Evolutionary conservation across 2,113 vertebrate genomes (phyloP).

Genomic region (Gallinago media): DNA sequence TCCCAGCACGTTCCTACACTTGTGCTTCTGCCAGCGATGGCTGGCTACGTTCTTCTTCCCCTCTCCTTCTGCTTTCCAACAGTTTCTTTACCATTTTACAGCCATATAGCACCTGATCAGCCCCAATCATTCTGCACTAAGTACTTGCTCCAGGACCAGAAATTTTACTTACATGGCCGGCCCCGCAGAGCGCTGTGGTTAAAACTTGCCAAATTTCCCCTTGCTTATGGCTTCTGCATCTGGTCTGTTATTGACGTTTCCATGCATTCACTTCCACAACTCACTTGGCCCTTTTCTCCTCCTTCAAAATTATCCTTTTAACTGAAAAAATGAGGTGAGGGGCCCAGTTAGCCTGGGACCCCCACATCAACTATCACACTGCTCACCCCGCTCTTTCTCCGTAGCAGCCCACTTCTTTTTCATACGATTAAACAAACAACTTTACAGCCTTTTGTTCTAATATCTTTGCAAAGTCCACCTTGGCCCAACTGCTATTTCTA

Average conservation of each 20-base stretch:
- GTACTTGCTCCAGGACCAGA: background rate
- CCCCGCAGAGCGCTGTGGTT: background rate
- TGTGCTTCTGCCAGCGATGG: background rate
- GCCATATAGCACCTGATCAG: background rate
- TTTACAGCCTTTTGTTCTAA: background rate
- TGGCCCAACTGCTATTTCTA: background rate
- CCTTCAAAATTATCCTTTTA: background rate
- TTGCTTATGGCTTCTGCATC: background rate
- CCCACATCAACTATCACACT: background rate
- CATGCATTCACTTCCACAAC: background rate
- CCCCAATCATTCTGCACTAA: background rate
- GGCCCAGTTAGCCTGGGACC: background rate
- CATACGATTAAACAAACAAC: background rate
- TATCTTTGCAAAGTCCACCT: background rate
- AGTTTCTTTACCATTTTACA: background rate
- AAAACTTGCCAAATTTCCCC: background rate
- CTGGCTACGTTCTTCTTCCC: background rate
- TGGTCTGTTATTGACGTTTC: background rate
- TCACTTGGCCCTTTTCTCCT: background rate
- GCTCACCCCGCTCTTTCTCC: background rate
- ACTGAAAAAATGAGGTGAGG: background rate
- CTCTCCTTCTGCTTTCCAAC: background rate
- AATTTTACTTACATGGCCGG: background rate
- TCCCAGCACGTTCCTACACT: background rate
- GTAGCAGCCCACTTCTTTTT: background rate